phyloP scores from a whole-genome alignment of 2,113 vertebrate genomes.

The Dasyurus viverrinus region DNA sequence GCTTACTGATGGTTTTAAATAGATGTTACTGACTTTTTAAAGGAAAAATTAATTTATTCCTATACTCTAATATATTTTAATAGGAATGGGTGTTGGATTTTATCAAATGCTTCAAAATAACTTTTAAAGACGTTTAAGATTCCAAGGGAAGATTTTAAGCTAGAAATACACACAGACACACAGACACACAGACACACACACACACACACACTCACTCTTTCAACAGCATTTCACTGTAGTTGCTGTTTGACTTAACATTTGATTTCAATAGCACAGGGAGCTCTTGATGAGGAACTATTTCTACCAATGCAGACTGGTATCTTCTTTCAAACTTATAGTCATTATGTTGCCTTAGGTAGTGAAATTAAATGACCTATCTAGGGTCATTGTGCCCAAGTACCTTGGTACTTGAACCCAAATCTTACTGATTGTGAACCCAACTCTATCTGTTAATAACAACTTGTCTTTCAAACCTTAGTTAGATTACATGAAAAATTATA shows the following conservation, averaged over 20 bases:
- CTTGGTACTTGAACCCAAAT: not conserved
- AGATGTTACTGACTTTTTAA: too few species aligned
- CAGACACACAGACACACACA: not conserved
- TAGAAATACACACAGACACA: not conserved
- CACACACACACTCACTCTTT: not conserved
- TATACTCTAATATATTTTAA: too few species aligned
- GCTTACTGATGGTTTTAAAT: too few species aligned
- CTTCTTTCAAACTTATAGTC: not conserved
- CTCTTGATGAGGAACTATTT: not conserved
- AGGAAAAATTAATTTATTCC: too few species aligned
- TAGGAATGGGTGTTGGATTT: too few species aligned
- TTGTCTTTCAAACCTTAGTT: constrained; percentile 24
- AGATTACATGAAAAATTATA: constrained; percentile 6
- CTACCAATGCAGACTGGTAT: not conserved
- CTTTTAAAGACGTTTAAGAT: not conserved
- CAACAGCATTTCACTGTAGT: not conserved
- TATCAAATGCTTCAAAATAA: too few species aligned
- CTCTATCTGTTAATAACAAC: not conserved
- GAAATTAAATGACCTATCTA: not conserved
- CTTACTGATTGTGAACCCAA: not conserved
- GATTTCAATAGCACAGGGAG: not conserved
- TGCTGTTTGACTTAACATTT: not conserved
- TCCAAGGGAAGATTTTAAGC: constrained; percentile 26
- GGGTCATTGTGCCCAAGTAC: not conserved
- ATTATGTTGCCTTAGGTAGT: not conserved